Percentiles rank a stretch among this genome's conserved stretches.
Conservation (phyloP, 1,140 invertebrate species). For the Drosophila kikkawai region DNA sequence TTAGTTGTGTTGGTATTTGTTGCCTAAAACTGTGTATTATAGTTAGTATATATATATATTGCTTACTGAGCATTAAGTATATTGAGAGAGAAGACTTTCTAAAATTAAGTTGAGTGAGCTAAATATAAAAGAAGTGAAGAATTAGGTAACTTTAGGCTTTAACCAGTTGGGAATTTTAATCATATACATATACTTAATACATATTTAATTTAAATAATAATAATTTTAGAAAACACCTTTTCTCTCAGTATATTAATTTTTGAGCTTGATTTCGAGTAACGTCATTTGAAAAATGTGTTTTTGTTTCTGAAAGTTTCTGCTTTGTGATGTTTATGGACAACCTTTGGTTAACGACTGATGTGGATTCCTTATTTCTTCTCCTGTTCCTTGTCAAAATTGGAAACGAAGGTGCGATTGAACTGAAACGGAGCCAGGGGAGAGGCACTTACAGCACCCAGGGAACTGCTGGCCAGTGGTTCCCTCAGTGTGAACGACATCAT, state of each 20-base stretch:
- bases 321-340: conserved; percentile 34
- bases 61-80: conserved; percentile 29
- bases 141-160: background rate
- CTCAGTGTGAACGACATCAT: conserved; percentile 75
- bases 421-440: conserved; percentile 53
- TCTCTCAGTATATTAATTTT: conserved; percentile 32
- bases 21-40: conserved; percentile 28
- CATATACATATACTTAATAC: background rate
- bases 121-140: background rate
- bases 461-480: conserved; percentile 43
- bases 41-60: conserved; percentile 50
- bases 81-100: conserved; percentile 16
- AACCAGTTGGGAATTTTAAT: background rate
- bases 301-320: background rate
- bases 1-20: conserved; percentile 15
- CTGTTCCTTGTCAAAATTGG: conserved; percentile 39
- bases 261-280: conserved; percentile 45
- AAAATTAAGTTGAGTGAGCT: background rate
- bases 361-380: conserved; percentile 55
- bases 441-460: conserved; percentile 19
- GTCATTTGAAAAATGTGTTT: background rate
- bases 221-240: conserved; percentile 21
- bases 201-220: background rate
- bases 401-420: conserved; percentile 50
- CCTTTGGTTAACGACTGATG: conserved; percentile 34